phyloP scores from a whole-genome alignment of 2,797 vertebrate genomes.

The Pteropus rufus region DNA sequence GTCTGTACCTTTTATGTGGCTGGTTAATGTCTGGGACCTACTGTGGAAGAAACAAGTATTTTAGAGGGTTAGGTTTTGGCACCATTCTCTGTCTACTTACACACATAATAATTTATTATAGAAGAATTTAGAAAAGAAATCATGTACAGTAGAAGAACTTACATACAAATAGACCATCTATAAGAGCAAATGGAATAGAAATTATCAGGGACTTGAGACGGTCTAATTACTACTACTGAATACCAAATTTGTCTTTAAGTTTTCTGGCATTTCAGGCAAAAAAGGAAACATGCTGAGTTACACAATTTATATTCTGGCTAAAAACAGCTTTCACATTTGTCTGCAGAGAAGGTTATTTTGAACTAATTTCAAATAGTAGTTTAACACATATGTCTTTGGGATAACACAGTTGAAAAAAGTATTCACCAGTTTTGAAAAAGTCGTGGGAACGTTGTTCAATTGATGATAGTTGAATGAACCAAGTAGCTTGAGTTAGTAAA shows the following conservation, averaged over 20 bases:
- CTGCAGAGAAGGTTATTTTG: conserved; percentile 57
- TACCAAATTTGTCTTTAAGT: conserved; percentile 43
- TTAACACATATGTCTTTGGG: conserved; percentile 16
- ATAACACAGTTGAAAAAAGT: conserved; percentile 21
- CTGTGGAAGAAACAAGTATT: neutral
- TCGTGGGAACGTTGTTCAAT: neutral
- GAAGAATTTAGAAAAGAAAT: conserved; percentile 21
- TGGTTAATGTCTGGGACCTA: neutral
- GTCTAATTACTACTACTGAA: conserved; percentile 56
- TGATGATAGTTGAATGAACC: neutral
- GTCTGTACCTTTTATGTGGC: neutral
- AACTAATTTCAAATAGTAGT: conserved; percentile 42
- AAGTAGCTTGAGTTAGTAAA: neutral
- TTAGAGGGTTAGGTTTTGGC: neutral
- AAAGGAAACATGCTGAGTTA: conserved; percentile 13
- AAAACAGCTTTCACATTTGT: conserved; percentile 55
- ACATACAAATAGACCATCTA: conserved; percentile 13
- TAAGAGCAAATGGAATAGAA: conserved; percentile 41
- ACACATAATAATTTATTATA: conserved; percentile 28
- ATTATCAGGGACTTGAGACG: conserved; percentile 36
- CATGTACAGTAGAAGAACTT: neutral
- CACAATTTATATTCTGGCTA: conserved; percentile 25
- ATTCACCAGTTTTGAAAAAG: neutral
- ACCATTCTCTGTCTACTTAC: neutral
- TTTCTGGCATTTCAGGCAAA: conserved; percentile 48